Conservation (phyloP, 2,797 vertebrate genomes). For the Falco rusticolus region DNA sequence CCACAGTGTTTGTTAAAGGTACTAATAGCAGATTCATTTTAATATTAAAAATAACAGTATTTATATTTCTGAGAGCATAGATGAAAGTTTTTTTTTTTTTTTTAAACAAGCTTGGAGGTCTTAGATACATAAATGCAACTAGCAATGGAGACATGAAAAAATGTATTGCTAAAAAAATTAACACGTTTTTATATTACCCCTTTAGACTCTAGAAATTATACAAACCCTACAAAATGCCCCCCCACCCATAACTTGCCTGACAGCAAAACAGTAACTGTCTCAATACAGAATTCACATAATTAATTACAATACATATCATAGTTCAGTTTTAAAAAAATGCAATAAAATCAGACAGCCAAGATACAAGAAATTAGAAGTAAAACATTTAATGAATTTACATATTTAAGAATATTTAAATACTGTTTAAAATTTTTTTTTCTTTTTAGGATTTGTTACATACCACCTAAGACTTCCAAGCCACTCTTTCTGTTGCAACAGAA, state of each 20-base stretch:
- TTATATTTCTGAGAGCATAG: constrained; percentile 85
- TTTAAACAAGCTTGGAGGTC: constrained; percentile 81
- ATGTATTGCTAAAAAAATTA: constrained; percentile 73
- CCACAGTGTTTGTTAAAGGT: constrained; percentile 90
- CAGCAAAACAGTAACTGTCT: constrained; percentile 73
- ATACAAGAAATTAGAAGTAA: constrained; percentile 83
- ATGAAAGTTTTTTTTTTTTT: constrained; percentile 73
- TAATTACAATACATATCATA: constrained; percentile 83
- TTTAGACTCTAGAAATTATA: constrained; percentile 83
- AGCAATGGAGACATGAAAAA: constrained; percentile 70
- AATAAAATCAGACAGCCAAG: constrained; percentile 84
- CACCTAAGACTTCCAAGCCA: constrained; percentile 98
- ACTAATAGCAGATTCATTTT: constrained; percentile 87
- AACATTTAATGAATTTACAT: constrained; percentile 86
- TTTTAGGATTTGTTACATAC: constrained; percentile 80
- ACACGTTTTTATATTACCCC: constrained; percentile 79
- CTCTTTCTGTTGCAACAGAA: constrained; percentile 89
- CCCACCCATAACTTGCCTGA: constrained; percentile 60
- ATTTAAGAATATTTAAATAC: constrained; percentile 88
- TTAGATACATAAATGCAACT: constrained; percentile 79
- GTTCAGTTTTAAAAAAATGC: constrained; percentile 79
- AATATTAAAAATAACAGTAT: constrained; percentile 98
- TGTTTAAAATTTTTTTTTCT: constrained; percentile 73
- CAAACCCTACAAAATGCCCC: constrained; percentile 79
- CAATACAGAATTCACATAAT: constrained; percentile 80